Evolutionary conservation across 1,140 invertebrate species (phyloP).

Genomic region (Magallana gigas): DNA sequence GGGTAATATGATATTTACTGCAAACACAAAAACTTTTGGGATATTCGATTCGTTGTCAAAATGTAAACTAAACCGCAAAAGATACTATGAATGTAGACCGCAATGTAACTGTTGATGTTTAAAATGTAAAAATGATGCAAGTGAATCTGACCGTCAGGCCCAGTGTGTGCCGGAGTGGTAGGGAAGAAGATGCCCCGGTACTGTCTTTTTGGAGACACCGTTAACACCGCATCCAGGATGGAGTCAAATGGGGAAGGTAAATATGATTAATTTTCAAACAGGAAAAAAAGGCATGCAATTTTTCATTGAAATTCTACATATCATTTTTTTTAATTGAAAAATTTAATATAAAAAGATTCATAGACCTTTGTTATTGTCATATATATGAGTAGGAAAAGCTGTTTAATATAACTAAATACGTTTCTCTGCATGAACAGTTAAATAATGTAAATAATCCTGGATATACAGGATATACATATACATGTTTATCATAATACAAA

Average conservation of each 20-base stretch:
- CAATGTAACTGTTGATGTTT: no score
- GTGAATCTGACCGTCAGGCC: constrained; percentile 81
- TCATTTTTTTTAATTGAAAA: neutral
- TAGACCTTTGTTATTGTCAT: neutral
- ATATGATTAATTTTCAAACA: neutral
- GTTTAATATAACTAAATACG: no score
- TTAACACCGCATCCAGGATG: constrained; percentile 73
- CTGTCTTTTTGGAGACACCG: constrained; percentile 75
- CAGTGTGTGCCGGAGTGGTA: constrained; percentile 84
- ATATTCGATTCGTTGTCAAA: no score
- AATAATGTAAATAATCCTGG: no score
- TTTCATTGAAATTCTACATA: no score
- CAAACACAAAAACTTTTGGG: no score
- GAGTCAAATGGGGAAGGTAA: constrained; percentile 66
- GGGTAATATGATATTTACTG: constrained; percentile 54
- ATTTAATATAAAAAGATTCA: neutral
- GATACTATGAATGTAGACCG: no score
- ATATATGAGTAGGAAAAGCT: no score
- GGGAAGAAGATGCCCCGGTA: constrained; percentile 74
- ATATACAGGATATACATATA: no score
- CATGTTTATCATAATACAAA: no score
- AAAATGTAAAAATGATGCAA: neutral
- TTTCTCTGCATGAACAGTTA: no score
- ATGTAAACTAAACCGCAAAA: no score
- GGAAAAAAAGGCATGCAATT: neutral